Evolutionary conservation across 2,113 vertebrate species (phyloP), one percentile per base, ranked within the genome.

Genomic region (Microtus oregoni): DNA sequence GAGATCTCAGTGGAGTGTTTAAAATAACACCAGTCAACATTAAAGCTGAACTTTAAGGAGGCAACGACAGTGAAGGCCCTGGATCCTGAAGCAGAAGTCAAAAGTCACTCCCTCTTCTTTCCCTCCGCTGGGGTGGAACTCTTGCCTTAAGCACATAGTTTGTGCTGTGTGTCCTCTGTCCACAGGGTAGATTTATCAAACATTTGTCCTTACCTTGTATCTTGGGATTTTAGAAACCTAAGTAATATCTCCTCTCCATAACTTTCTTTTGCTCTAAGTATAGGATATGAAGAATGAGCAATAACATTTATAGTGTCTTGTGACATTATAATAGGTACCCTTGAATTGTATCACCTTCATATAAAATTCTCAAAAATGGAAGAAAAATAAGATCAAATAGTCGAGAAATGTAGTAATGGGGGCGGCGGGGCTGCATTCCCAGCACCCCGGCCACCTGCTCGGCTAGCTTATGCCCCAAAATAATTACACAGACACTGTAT

Each of bases 1-100:
- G 17, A 70, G 82, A 50, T 70, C 50, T 76, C n/a, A 86, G 5
- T 65, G n/a, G 61, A 68, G 83, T 3, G 20, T 73, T 90, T 83
- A 95, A 78, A 96, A 77, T 90, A 95, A 78, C 3, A 83, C 38
- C 65, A 72, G 63, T 77, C 75, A 92, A 41, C 55, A 88, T 61
- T 32, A 79, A 83, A 92, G 19, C 58, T 63, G 65, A 9, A 68
- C 13, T 85, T 86, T 88, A 38, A 88, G 26, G 41, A 79, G 28
- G 52, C 11, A 86, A 17, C 15, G 61, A 4, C 30, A 82, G 10
- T 30, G 44, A 92, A 12, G 32, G 17, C 3, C 52, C 63, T 58
- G 15, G 58, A 32, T 12, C 26, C 8, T 72, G 55, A 67, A n/a
- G 5, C 4, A 5, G 9, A 73, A 67, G 32, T 78, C 52, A 79